Base-by-base conservation (phyloP, 2,888 invertebrate genomes). In the Conus canariensis region DNA sequence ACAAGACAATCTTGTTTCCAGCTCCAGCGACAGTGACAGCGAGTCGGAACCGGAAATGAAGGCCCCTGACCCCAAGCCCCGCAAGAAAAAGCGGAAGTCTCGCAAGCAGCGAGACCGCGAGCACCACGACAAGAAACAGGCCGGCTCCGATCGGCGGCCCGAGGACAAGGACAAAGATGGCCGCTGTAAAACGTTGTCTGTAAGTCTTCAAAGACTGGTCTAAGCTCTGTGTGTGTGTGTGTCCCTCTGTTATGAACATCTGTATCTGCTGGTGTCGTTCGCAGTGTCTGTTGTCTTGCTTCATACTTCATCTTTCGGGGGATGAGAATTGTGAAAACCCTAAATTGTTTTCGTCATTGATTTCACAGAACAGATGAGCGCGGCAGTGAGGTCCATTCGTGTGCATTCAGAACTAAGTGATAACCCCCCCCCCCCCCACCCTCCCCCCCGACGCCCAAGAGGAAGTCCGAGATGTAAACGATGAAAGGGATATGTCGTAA, bases 21-120 rank as follows among this genome's bases (percentile, higher is more conserved):
- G 96, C 91, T 96, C 96, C 9, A 96, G 95, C 92, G 96, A 96
- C 93, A 95, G 95, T 89, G 95, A 96, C 92, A 95, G 95, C 85
- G 96, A 96, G 90, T 95, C 96, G 9, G 96, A 96, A 88, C 94
- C 96, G 5, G 96, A 96, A 88, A 91, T 95, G 91, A 95, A 94
- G 88, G 91, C 92, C 16, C 88, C 92, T 16, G 93, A 94, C 70
- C 91, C 92, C 10, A 94, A 94, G 90, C 88, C 91, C 22, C 93
- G 94, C 88, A 94, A 94, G 91, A 95, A 95, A 92, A 94, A 95
- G 91, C 91, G 94, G 87, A 94, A 94, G 91, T 94, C 94, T 7
- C 93, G 94, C 88, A 95, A 94, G 90, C 94, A 95, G 86, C 91
- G 94, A 82, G 95, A 95, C 90, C 93, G 92, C 88, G 95, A 94